Conservation (phyloP, 2,113 vertebrate genomes). For the Ciconia stormi region DNA sequence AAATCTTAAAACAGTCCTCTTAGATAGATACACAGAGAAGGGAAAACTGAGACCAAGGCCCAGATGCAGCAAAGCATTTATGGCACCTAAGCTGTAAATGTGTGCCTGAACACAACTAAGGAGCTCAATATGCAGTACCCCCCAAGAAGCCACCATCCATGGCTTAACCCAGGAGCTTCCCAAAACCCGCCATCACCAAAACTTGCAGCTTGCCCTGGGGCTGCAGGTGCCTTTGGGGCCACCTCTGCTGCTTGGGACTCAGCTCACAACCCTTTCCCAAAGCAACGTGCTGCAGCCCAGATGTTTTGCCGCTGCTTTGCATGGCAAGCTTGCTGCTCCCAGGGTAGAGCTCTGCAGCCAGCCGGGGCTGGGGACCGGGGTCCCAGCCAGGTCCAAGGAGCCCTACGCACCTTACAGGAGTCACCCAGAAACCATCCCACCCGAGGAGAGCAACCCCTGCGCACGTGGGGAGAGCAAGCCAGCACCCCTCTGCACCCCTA, state of each 20-base stretch:
- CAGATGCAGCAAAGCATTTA: background rate
- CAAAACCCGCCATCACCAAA: background rate
- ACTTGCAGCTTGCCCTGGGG: background rate
- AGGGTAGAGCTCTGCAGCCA: background rate
- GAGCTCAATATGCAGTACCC: background rate
- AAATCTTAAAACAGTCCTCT: background rate
- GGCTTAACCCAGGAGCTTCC: background rate
- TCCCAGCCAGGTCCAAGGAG: background rate
- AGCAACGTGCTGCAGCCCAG: fast-evolving
- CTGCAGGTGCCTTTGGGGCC: background rate
- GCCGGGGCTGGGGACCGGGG: fast-evolving
- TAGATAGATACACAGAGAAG: background rate
- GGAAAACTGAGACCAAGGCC: background rate
- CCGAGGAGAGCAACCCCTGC: fast-evolving
- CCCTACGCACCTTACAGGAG: background rate
- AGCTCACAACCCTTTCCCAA: background rate
- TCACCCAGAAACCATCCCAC: background rate
- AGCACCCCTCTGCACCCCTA: background rate
- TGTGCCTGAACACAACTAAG: background rate
- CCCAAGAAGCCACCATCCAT: background rate
- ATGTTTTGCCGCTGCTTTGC: background rate
- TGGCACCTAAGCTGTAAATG: background rate
- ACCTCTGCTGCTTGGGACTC: background rate
- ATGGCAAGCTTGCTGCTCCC: background rate
- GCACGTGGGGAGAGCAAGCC: background rate